Percentiles rank a stretch among this genome's conserved stretches.
Evolutionary conservation across 1,140 invertebrate genomes (phyloP).

Genomic region (Drosophila sechellia): DNA sequence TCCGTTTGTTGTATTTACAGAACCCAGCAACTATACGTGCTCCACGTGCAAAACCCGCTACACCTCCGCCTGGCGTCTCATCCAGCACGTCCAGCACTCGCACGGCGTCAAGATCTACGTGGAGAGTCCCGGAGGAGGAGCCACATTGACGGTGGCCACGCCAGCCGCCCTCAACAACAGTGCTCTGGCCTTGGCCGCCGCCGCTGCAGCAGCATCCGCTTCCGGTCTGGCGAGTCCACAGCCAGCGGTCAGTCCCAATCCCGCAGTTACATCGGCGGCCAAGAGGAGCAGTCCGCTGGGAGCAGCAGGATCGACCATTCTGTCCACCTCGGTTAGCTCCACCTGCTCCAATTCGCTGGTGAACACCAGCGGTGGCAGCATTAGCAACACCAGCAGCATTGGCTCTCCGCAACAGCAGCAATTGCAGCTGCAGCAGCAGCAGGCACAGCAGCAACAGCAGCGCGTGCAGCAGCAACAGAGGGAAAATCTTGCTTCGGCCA

Average conservation of each 20-base stretch:
- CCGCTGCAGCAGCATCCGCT: constrained; percentile 47
- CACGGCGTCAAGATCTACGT: constrained; percentile 97
- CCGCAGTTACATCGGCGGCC: constrained; percentile 12
- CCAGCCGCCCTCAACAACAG: constrained; percentile 64
- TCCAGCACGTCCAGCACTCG: constrained; percentile 97
- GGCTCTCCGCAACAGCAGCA: constrained; percentile 82
- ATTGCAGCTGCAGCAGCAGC: constrained; percentile 54
- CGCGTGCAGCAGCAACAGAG: constrained; percentile 84
- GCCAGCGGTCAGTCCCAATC: constrained; percentile 54
- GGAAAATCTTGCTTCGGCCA: constrained; percentile 85
- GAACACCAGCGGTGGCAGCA: constrained; percentile 46
- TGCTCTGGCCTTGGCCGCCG: constrained; percentile 42
- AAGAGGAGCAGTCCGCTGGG: constrained; percentile 36
- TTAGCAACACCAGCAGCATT: constrained; percentile 16
- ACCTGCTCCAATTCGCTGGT: constrained; percentile 36
- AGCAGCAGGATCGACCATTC: constrained; percentile 12
- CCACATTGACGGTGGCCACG: constrained; percentile 69
- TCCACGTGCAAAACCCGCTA: constrained; percentile 96
- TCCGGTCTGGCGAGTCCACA: constrained; percentile 30
- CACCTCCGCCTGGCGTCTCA: constrained; percentile 95
- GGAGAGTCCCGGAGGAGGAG: constrained; percentile 84
- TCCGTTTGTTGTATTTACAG: constrained; percentile 86
- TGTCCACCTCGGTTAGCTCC: constrained; percentile 34
- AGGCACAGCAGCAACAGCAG: constrained; percentile 73
- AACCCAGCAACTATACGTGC: constrained; percentile 97